Percentiles rank a stretch among this genome's conserved stretches.
phyloP scores from a whole-genome alignment of 1,140 invertebrate genomes.

The Leptinotarsa defecta region DNA sequence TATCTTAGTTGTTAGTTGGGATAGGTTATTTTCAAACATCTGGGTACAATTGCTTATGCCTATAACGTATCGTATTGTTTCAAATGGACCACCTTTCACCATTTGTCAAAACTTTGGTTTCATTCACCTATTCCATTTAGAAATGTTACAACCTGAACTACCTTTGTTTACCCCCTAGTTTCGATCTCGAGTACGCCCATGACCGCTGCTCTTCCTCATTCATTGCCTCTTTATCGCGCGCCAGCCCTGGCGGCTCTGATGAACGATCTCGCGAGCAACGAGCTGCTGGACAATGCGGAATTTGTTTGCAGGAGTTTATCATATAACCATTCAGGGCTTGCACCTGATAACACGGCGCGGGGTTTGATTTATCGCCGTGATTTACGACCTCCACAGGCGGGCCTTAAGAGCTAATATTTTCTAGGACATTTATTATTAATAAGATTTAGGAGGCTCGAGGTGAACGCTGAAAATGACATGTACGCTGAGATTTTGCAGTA shows the following conservation, averaged over 20 bases:
- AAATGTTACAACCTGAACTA: no score
- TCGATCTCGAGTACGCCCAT: not conserved
- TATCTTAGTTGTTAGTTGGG: no score
- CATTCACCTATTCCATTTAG: no score
- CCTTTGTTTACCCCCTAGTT: no score
- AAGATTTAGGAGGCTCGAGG: not conserved
- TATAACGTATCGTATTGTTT: no score
- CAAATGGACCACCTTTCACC: no score
- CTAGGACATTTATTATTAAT: constrained; percentile 14
- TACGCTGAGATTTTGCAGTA: no score
- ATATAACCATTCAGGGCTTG: constrained; percentile 40
- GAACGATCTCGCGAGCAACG: constrained; percentile 40
- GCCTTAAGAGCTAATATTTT: constrained; percentile 20
- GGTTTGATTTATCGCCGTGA: constrained; percentile 38
- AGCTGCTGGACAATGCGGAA: constrained; percentile 45
- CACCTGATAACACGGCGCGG: constrained; percentile 40
- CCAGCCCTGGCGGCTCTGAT: constrained; percentile 30
- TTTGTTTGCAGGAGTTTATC: constrained; percentile 46
- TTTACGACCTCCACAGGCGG: constrained; percentile 21
- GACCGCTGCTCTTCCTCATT: constrained; percentile 42
- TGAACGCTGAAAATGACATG: not conserved
- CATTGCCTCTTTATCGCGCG: constrained; percentile 44
- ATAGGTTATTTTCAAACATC: no score
- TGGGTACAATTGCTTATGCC: no score
- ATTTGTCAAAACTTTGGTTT: no score